A percentile compares a stretch with the other conserved stretches of the same genome.
phyloP scores from a whole-genome alignment of 92 coral and sea anemone species.

The Actinostola sp. region DNA sequence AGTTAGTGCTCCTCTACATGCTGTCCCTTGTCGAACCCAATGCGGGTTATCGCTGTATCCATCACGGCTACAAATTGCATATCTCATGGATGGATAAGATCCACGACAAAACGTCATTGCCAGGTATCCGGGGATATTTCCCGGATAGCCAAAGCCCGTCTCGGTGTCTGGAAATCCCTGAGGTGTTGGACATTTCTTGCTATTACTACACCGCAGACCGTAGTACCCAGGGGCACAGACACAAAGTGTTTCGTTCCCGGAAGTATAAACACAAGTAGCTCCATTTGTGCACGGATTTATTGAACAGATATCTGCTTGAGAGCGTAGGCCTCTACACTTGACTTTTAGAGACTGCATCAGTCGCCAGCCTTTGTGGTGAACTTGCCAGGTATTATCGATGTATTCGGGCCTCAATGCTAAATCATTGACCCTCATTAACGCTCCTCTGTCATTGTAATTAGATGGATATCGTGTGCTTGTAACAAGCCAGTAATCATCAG shows the following conservation, averaged over 20 bases:
- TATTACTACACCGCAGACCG: constrained; percentile 47
- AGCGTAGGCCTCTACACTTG: constrained; percentile 61
- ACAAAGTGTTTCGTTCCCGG: constrained; percentile 83
- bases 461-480: constrained; percentile 17
- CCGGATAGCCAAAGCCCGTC: constrained; percentile 8
- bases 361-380: constrained; percentile 56
- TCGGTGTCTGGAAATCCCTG: constrained; percentile 8
- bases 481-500: constrained; percentile 60
- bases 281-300: constrained; percentile 52
- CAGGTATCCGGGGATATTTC: constrained; percentile 45
- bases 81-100: constrained; percentile 41
- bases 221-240: constrained; percentile 52
- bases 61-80: constrained; percentile 45
- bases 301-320: constrained; percentile 46
- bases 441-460: not conserved
- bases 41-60: not conserved
- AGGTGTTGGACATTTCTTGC: constrained; percentile 41
- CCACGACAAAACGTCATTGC: constrained; percentile 54
- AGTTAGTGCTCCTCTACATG: constrained; percentile 14
- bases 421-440: constrained; percentile 51
- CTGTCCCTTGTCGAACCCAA: constrained; percentile 42
- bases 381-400: constrained; percentile 64
- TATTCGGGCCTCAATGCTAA: constrained; percentile 75
- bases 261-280: constrained; percentile 57
- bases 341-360: constrained; percentile 21